Evolutionary conservation across 2,888 invertebrate genomes (phyloP), one percentile per base, ranked within the genome.

Genomic region (Protophormia terraenovae): DNA sequence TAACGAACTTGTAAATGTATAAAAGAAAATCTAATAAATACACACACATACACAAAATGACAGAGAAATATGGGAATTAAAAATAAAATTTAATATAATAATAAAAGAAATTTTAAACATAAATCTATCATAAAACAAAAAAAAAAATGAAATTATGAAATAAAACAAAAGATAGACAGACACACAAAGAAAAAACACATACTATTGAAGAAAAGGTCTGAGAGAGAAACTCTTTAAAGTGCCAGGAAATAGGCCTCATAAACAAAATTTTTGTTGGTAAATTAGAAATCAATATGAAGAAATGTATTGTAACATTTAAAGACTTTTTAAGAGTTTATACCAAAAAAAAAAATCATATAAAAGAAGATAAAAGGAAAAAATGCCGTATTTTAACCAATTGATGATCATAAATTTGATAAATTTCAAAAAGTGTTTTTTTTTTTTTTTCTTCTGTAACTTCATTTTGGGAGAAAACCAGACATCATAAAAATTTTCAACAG

Each of bases 391-490:
- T 38, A 79, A 75, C 62, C 79, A 84, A 79, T 79, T 79, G 84
- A 76, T 84, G 79, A 78, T 85, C 81, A 85, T 82, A 85, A 85
- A 85, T 85, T 85, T 85, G 81, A 82, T 75, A 82, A 73, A 73
- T 85, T 69, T 69, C n/a, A 62, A 69, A 78, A 58, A 38, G 22
- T 60, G 24, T 16, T 69, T 41, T 47, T 7, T 5, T 3, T 32
- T 12, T 47, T n/a, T n/a, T n/a, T n/a, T n/a, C n/a, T n/a, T n/a
- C n/a, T n/a, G n/a, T n/a, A n/a, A n/a, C 19, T 45, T 6, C 7
- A 8, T 41, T 41, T 41, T 0, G 10, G 14, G 8, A 55, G 47
- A 41, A 72, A 69, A 71, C 19, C 73, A 79, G 80, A 80, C 58
- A 64, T 66, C 27, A 50, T 58, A 71, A 50, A 84, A 72, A 29